These are phyloP conservation scores for Macrobrachium rosenbergii DNA, from an alignment of 1,140 invertebrate genomes.

Conservation along the genomic window DNA sequence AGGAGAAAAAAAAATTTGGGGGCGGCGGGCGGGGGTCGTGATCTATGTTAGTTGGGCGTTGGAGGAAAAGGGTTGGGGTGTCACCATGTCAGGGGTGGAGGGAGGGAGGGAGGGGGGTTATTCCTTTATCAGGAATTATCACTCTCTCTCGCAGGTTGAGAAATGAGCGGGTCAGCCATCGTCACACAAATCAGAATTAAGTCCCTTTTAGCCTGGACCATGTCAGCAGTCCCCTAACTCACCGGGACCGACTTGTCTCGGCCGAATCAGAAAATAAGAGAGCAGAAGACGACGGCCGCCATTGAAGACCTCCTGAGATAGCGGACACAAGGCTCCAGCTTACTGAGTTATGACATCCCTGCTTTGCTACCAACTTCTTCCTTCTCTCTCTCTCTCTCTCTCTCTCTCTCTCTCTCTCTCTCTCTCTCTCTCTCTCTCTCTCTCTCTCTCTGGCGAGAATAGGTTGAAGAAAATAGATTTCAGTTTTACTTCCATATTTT, in stretches of 20 bases:
- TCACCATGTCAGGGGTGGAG: no score
- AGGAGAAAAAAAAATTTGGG: no score
- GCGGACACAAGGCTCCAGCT: constrained; percentile 61
- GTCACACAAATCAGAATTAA: constrained; percentile 60
- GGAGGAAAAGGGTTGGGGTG: no score
- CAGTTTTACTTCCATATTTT: no score
- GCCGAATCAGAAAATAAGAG: constrained; percentile 63
- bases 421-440: constrained; percentile 28
- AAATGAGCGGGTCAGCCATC: constrained; percentile 47
- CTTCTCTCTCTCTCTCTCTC: constrained; percentile 20
- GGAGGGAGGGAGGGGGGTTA: constrained; percentile 21
- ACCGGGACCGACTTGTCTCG: constrained; percentile 55
- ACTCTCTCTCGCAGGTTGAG: constrained; percentile 41
- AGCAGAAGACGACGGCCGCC: constrained; percentile 59
- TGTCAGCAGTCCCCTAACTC: constrained; percentile 62
- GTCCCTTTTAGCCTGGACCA: constrained; percentile 59
- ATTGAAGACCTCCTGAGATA: constrained; percentile 61
- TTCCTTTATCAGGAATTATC: constrained; percentile 56
- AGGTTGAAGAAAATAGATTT: no score
- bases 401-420: constrained; percentile 24
- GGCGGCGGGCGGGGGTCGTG: no score
- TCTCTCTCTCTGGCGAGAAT: not conserved
- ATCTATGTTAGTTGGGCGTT: no score
- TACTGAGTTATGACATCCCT: constrained; percentile 61
- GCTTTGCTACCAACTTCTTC: constrained; percentile 39